Evolutionary conservation across 92 coral and sea anemone species (phyloP).

Genomic region (Bergia sp.): DNA sequence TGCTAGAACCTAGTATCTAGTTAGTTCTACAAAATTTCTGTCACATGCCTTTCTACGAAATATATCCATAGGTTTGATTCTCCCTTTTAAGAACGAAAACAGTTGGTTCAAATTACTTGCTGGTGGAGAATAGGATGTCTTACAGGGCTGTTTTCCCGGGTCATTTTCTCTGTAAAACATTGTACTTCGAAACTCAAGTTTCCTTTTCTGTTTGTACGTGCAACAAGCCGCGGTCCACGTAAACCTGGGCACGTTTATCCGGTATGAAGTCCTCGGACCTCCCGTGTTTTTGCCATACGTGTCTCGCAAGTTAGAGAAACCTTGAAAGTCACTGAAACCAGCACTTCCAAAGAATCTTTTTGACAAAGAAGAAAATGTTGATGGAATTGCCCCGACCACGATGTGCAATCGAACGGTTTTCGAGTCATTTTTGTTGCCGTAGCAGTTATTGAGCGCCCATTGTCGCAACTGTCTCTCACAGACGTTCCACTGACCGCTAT

Average conservation of each 20-base stretch:
- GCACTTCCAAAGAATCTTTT: slow-evolving; percentile 36
- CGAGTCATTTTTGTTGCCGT: background rate
- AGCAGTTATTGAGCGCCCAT: slow-evolving; percentile 22
- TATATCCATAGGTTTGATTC: background rate
- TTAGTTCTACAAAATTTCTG: background rate
- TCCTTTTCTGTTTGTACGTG: background rate
- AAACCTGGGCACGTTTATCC: background rate
- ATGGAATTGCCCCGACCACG: slow-evolving; percentile 44
- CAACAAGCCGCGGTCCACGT: slow-evolving; percentile 30
- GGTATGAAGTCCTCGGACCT: background rate
- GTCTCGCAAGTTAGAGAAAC: slow-evolving; percentile 10
- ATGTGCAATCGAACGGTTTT: slow-evolving; percentile 24
- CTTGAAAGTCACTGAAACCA: slow-evolving; percentile 50
- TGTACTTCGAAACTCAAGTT: background rate
- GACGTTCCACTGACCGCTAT: background rate
- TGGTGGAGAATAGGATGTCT: background rate
- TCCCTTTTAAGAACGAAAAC: background rate
- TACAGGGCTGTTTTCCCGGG: background rate
- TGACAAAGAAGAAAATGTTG: slow-evolving; percentile 9
- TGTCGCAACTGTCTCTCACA: slow-evolving; percentile 6
- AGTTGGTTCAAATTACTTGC: background rate
- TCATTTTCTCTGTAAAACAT: background rate
- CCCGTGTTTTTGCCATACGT: background rate
- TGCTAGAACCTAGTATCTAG: too few relatives aligned
- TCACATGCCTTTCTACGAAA: background rate